Evolutionary conservation across 2,888 invertebrate species (phyloP).

Genomic region (Cephus sareptanus): DNA sequence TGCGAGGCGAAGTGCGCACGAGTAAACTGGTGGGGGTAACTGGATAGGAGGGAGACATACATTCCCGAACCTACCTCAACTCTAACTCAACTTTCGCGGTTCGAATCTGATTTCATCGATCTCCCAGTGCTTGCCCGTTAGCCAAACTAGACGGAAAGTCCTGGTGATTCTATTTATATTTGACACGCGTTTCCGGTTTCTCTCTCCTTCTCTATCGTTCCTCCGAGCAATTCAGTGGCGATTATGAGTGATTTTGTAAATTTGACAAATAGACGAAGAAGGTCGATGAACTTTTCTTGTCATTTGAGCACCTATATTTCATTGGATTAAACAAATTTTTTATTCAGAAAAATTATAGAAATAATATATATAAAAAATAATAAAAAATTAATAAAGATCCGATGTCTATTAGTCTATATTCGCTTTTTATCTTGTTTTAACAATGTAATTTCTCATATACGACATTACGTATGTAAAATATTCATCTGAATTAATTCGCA

Average conservation of each 20-base stretch:
- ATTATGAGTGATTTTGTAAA: background rate
- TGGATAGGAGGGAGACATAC: slow-evolving; percentile 9
- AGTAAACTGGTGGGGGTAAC: background rate
- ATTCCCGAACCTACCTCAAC: slow-evolving; percentile 63
- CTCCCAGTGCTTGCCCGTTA: slow-evolving; percentile 29
- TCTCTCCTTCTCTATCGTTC: background rate
- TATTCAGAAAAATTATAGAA: too few relatives aligned
- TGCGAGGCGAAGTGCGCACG: slow-evolving; percentile 5
- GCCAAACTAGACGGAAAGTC: slow-evolving; percentile 11
- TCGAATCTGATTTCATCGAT: slow-evolving; percentile 62
- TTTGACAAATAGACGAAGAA: background rate
- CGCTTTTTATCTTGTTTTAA: background rate
- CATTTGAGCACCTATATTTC: background rate
- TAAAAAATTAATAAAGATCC: background rate
- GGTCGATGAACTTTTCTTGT: background rate
- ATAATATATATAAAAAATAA: background rate
- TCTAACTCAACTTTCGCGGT: slow-evolving; percentile 58
- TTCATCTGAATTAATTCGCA: background rate
- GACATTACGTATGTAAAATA: background rate
- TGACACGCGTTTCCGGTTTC: background rate
- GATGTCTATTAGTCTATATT: background rate
- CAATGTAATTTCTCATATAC: background rate
- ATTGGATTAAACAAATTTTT: background rate
- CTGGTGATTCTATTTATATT: slow-evolving; percentile 9
- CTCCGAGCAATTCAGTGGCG: background rate